Base-by-base conservation (phyloP, 2,797 vertebrate species). In the Ctenochaetus hawaiiensis region DNA sequence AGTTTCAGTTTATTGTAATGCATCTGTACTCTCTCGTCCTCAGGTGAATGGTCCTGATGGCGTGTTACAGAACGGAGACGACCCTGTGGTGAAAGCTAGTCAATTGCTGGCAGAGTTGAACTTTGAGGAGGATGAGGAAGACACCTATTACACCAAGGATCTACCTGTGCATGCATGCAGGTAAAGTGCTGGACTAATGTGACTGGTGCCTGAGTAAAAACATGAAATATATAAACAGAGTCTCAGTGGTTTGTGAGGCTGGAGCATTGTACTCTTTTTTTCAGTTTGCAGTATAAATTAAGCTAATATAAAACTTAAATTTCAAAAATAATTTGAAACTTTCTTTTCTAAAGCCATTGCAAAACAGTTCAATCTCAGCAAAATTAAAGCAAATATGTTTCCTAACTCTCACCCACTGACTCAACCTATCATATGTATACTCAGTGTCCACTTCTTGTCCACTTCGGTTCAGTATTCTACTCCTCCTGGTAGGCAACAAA, bases 91-190 rank as follows among this genome's bases (percentile, higher is more conserved):
- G 17, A 99, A 98, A 91, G 96, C 96, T 82, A 97, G 96, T 87
- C 97, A 98, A 88, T 89, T 98, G 63, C 89, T 99, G 91, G 97
- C 96, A 2, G 97, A 99, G 86, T 61, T 99, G 71, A 99, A 99
- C 88, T 99, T 98, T 44, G 97, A 99, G 72, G 97, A 99, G 74
- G 97, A 99, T 66, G 97, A 98, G 68, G 97, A 99, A 77, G 97
- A 99, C 64, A 96, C 97, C 0, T 99, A 98, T 16, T 99, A 99
- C 79, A 98, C 96, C 34, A 99, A 99, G 93, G 97, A 99, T 30
- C 96, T 99, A n/a, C 97, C 97, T 0, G 78, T 96, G n/a, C 97
- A 99, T 1, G 97, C 97, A 49, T 98, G 97, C 97, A 99, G 97
- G 97, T 98, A 86, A 86, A 26, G 0, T 16, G 44, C 4, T 8